Conservation (phyloP, 2,113 vertebrate species). For the Myotis davidii region DNA sequence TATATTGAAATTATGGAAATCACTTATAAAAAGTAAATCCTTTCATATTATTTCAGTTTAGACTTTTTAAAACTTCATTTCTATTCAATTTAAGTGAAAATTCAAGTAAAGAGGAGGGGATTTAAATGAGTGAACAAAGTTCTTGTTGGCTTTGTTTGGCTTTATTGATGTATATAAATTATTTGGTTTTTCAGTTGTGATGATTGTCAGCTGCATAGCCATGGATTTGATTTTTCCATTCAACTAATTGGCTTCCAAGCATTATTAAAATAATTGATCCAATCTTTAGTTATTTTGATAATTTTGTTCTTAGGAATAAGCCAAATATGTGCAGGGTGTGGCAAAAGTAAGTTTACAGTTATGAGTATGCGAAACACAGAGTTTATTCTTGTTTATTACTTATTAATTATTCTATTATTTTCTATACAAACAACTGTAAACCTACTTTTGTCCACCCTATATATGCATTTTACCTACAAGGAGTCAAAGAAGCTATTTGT, state of each 20-base stretch:
- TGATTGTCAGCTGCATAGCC: neutral
- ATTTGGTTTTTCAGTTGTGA: neutral
- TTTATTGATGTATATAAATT: neutral
- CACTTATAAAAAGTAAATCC: neutral
- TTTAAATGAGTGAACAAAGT: neutral
- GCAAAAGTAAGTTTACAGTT: neutral
- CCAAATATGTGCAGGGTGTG: neutral
- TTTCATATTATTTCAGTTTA: neutral
- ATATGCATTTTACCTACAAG: neutral
- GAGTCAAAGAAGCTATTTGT: neutral
- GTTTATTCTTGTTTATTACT: neutral
- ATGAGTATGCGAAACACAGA: neutral
- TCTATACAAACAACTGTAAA: neutral
- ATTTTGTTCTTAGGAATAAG: neutral
- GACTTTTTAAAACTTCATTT: neutral
- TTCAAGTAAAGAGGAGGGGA: neutral
- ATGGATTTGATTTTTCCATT: neutral
- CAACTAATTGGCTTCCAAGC: neutral
- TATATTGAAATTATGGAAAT: neutral
- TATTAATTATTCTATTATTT: neutral
- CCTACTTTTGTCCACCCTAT: neutral
- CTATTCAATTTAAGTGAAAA: neutral
- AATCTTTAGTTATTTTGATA: neutral
- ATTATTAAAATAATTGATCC: neutral
- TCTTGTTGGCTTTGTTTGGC: neutral